A percentile compares a stretch with the other conserved stretches of the same genome.
These are phyloP conservation scores for Eupithecia dodoneata DNA, from an alignment of 2,888 invertebrate species.

Conservation along the genomic window DNA sequence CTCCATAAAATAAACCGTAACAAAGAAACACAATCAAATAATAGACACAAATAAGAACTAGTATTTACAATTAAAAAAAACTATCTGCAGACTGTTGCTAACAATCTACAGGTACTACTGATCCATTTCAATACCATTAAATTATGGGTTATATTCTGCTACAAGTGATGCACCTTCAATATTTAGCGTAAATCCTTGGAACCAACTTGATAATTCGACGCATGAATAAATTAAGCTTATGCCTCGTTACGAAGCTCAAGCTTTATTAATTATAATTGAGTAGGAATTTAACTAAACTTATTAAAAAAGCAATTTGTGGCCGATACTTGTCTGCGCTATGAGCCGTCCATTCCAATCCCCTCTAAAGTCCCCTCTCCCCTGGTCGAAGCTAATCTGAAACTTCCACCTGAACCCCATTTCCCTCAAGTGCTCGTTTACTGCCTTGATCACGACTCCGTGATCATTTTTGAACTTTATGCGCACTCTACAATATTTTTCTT, in stretches of 20 bases:
- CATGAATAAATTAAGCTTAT: constrained; percentile 49
- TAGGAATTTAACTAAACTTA: constrained; percentile 52
- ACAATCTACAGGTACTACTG: too few species aligned
- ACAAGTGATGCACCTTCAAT: background rate
- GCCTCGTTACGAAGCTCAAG: constrained; percentile 44
- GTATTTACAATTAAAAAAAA: too few species aligned
- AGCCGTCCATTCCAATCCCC: constrained; percentile 55
- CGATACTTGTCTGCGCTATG: constrained; percentile 51
- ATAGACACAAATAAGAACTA: too few species aligned
- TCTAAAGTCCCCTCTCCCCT: constrained; percentile 46
- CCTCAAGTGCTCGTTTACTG: constrained; percentile 62
- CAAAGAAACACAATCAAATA: too few species aligned
- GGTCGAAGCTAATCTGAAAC: constrained; percentile 48
- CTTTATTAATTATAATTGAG: constrained; percentile 51
- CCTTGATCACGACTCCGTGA: constrained; percentile 57
- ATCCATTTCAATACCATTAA: background rate
- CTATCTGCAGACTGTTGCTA: too few species aligned
- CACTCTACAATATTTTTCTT: constrained; percentile 48
- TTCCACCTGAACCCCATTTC: constrained; percentile 62
- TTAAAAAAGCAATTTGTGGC: constrained; percentile 60
- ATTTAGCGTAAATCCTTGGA: background rate
- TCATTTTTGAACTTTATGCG: constrained; percentile 57
- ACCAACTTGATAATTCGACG: background rate
- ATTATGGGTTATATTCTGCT: background rate
- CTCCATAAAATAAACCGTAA: too few species aligned